Evolutionary conservation across 2,113 vertebrate species (phyloP).

Genomic region (Tetraodon nigroviridis): DNA sequence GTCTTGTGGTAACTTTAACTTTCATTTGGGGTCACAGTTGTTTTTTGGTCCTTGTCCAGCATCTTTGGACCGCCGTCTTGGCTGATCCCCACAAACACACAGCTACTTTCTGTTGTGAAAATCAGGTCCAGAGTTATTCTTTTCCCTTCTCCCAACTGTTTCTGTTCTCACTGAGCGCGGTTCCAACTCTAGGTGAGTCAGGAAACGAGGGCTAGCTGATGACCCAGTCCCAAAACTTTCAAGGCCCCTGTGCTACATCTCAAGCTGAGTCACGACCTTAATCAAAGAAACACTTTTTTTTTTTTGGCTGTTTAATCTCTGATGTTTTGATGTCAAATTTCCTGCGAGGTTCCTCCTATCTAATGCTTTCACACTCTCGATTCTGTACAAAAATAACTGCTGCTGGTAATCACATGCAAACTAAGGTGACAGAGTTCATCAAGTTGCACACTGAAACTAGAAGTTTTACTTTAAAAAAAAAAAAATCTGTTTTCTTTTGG

Average conservation of each 20-base stretch:
- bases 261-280: too few species aligned
- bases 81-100: neutral
- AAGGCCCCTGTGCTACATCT: too few species aligned
- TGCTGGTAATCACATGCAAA: conserved; percentile 17
- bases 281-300: neutral
- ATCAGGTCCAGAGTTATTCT: too few species aligned
- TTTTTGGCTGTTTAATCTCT: neutral
- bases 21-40: conserved; percentile 3
- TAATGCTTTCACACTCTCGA: conserved; percentile 17
- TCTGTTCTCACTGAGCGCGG: neutral
- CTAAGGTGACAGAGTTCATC: conserved; percentile 9
- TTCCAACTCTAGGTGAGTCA: conserved; percentile 24
- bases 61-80: neutral
- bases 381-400: conserved; percentile 19
- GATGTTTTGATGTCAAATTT: conserved; percentile 23
- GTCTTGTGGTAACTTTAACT: conserved; percentile 14
- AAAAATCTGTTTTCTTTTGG: too few species aligned
- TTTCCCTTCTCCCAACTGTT: neutral
- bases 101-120: too few species aligned
- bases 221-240: too few species aligned
- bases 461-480: neutral
- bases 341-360: conserved; percentile 36
- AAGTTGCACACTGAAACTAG: neutral
- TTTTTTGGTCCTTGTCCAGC: neutral
- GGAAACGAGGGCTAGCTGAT: neutral